Evolutionary conservation across 2,888 invertebrate species (phyloP).

Genomic region (Archips crataeganus): DNA sequence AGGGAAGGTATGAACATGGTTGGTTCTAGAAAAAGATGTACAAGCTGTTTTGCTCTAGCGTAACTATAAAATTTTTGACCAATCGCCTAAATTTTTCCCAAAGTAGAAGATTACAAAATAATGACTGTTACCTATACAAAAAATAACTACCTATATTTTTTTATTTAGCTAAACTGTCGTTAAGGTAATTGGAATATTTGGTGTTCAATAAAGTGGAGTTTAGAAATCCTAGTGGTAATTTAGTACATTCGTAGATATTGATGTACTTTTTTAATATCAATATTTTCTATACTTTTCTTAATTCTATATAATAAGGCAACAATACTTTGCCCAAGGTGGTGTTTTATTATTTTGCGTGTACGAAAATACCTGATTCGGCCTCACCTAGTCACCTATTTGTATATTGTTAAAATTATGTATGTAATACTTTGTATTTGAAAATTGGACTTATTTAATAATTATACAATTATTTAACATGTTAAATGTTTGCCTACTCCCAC

Average conservation of each 20-base stretch:
- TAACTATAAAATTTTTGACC: conserved; percentile 62
- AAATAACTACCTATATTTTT: conserved; percentile 78
- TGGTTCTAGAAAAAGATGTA: conserved; percentile 44
- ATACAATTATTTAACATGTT: neutral
- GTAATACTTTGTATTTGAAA: neutral
- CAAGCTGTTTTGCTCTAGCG: conserved; percentile 53
- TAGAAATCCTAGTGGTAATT: conserved; percentile 69
- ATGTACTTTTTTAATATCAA: conserved; percentile 59
- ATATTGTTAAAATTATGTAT: conserved; percentile 31
- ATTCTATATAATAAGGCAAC: conserved; percentile 8
- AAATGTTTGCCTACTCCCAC: neutral
- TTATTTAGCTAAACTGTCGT: conserved; percentile 82
- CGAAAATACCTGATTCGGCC: conserved; percentile 34
- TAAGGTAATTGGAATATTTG: conserved; percentile 76
- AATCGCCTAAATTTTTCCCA: conserved; percentile 73
- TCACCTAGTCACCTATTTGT: conserved; percentile 39
- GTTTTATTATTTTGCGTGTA: conserved; percentile 32
- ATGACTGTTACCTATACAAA: conserved; percentile 72
- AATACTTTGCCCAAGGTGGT: conserved; percentile 21
- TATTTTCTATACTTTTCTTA: conserved; percentile 32
- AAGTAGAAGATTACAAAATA: conserved; percentile 70
- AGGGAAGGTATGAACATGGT: conserved; percentile 13
- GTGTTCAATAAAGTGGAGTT: conserved; percentile 78
- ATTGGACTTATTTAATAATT: conserved; percentile 6
- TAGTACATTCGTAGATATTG: conserved; percentile 65